A percentile compares a stretch with the other conserved stretches of the same genome.
These are phyloP conservation scores for Valencia hispanica DNA, from an alignment of 2,797 vertebrate genomes.

Conservation along the genomic window DNA sequence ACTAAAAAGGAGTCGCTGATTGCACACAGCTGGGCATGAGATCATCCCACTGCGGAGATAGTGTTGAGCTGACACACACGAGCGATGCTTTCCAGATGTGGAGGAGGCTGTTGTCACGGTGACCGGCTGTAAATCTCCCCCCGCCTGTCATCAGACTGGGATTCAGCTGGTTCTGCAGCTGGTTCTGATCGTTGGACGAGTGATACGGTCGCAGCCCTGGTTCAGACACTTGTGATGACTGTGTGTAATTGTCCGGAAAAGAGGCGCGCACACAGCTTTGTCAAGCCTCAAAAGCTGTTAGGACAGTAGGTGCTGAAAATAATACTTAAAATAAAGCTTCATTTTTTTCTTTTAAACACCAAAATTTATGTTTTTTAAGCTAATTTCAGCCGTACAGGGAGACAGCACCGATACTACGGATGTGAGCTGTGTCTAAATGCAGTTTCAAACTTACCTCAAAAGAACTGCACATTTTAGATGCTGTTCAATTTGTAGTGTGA, in stretches of 20 bases:
- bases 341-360: too few species aligned
- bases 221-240: neutral
- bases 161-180: neutral
- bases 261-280: neutral
- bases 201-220: neutral
- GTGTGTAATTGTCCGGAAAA: neutral
- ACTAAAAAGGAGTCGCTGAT: neutral
- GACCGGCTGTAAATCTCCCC: too few species aligned
- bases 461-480: neutral
- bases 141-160: too few species aligned
- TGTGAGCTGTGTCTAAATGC: too few species aligned
- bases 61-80: neutral
- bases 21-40: constrained; percentile 41
- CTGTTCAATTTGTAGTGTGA: neutral
- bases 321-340: neutral
- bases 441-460: too few species aligned
- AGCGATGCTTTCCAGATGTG: constrained; percentile 53
- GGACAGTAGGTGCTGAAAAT: neutral
- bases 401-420: too few species aligned
- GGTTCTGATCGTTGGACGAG: constrained; percentile 6
- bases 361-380: too few species aligned
- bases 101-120: constrained; percentile 13
- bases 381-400: too few species aligned
- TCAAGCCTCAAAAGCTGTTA: neutral
- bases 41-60: constrained; percentile 28